phyloP scores from a whole-genome alignment of 2,888 invertebrate species.

The Poecilobothrus nobilitatus region DNA sequence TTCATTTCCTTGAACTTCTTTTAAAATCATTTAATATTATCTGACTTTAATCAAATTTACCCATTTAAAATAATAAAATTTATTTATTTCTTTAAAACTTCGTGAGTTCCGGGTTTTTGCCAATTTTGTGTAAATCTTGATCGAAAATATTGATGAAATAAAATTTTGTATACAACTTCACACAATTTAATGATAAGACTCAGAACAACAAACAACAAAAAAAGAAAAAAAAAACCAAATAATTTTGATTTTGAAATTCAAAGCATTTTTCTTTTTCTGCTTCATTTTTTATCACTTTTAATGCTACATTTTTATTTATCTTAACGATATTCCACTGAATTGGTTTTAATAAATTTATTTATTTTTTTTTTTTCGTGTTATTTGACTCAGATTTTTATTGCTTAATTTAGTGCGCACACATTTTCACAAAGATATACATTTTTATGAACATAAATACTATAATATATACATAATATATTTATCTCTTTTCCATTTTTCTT shows the following conservation, averaged over 20 bases:
- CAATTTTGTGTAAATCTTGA: background rate
- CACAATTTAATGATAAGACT: background rate
- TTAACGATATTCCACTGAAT: conserved; percentile 3
- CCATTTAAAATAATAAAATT: too few relatives aligned
- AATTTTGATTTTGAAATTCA: background rate
- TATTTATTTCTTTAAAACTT: too few relatives aligned
- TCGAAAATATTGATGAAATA: background rate
- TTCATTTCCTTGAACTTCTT: too few relatives aligned
- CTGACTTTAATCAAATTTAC: too few relatives aligned
- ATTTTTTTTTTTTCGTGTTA: background rate
- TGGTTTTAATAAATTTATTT: conserved; percentile 4
- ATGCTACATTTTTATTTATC: conserved; percentile 5
- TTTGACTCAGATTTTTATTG: conserved; percentile 4
- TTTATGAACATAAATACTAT: too few relatives aligned
- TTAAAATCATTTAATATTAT: too few relatives aligned
- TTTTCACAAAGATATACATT: background rate
- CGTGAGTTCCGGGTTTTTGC: too few relatives aligned
- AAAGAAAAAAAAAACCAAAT: too few relatives aligned
- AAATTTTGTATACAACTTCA: background rate
- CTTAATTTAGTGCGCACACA: conserved; percentile 6
- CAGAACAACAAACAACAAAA: too few relatives aligned
- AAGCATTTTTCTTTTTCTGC: background rate
- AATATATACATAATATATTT: too few relatives aligned
- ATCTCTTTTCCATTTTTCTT: too few relatives aligned
- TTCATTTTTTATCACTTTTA: background rate